Percentiles rank a stretch among this genome's conserved stretches.
Evolutionary conservation across 2,888 invertebrate genomes (phyloP).

Genomic region (Dendrolimus pini): DNA sequence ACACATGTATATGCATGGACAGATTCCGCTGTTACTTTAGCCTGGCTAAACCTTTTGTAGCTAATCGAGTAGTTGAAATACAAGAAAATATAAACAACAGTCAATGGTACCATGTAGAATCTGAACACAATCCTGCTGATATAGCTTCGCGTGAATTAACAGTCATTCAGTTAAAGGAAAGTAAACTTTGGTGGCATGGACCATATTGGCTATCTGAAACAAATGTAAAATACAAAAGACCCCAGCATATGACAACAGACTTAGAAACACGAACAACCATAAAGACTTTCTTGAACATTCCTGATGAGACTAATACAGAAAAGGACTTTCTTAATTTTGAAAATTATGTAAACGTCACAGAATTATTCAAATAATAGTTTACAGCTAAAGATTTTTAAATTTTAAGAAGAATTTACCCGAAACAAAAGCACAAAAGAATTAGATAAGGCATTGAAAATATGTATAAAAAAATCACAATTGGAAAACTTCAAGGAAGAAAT

Average conservation of each 20-base stretch:
- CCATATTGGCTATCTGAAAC: slow-evolving; percentile 5
- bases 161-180: slow-evolving; percentile 8
- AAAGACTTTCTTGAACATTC: too few species aligned
- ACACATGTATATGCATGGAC: slow-evolving; percentile 19
- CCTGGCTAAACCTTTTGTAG: slow-evolving; percentile 21
- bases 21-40: slow-evolving; percentile 19
- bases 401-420: too few species aligned
- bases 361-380: too few species aligned
- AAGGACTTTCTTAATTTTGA: too few species aligned
- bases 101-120: slow-evolving; percentile 10
- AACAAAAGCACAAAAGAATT: too few species aligned
- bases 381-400: too few species aligned
- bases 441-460: too few species aligned
- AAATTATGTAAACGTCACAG: too few species aligned
- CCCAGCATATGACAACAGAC: too few species aligned
- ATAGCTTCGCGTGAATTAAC: slow-evolving; percentile 15
- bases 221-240: too few species aligned
- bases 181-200: slow-evolving; percentile 18
- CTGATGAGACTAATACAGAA: too few species aligned
- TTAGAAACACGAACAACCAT: too few species aligned
- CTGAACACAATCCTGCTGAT: slow-evolving; percentile 18
- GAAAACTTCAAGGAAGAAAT: background rate
- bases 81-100: background rate
- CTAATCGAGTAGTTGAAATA: slow-evolving; percentile 15
- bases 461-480: background rate